Evolutionary conservation across 2,888 invertebrate genomes (phyloP), one percentile per base, ranked within the genome.

Genomic region (Stenichneumon culpator): DNA sequence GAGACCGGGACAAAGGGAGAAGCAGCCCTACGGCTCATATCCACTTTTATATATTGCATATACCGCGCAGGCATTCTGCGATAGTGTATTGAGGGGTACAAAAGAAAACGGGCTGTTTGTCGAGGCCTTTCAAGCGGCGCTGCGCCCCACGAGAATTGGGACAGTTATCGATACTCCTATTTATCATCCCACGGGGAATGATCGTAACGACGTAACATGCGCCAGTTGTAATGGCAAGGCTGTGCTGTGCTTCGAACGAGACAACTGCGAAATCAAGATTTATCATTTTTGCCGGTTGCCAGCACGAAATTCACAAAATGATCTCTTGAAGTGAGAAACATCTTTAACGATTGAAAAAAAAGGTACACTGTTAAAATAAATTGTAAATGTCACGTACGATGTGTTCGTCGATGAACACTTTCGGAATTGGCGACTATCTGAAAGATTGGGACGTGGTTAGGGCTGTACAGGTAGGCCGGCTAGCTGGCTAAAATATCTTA

Each of bases 131-230:
- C 82, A 3, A 77, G 65, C 82, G 57, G 54, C 22, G 47, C 19
- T 22, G 19, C 82, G 67, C 77, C 78, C 78, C 32, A 47, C 54
- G 70, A 72, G 72, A 78, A 82, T 72, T 78, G 72, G 77, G 54
- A 32, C 72, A 72, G 68, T 68, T 60, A 47, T 68, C 78, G 73
- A 79, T 79, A 73, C 68, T 44, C 47, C 78, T 60, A 39, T 73
- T 79, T 73, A 50, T 79, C 63, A 32, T 79, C 36, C 63, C 36
- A 7, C 32, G 28, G 57, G 68, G 57, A 69, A 69, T 22, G 25
- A 52, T 36, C 44, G 4, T 2, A 11, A n/a, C 6, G 19, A 54
- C 11, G 36, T 25, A 28, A 60, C 1, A 14, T 28, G 2, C 25
- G 57, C 57, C 68, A 75, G 16, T 52, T 36, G 36, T 54, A 54